Percentiles rank a stretch among this genome's conserved stretches.
Conservation (phyloP, 2,797 vertebrate genomes). For the Sarcoramphus papa region DNA sequence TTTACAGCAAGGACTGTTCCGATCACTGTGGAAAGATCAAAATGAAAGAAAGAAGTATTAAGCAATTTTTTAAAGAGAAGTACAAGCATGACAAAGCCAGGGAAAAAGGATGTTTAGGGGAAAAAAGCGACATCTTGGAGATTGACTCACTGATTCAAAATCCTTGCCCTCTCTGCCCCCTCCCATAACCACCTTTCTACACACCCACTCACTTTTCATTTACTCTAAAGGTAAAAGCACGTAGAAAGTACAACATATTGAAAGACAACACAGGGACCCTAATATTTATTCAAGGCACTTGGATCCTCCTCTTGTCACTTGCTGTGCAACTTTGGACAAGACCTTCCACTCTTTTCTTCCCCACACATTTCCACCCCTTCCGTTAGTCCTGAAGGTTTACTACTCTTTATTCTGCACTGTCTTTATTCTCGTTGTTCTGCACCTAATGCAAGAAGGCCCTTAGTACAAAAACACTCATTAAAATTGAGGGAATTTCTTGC, state of each 20-base stretch:
- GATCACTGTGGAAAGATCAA: conserved; percentile 78
- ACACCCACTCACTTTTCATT: not conserved
- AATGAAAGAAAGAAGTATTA: not conserved
- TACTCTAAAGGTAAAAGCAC: not conserved
- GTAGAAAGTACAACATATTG: not conserved
- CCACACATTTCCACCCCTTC: not conserved
- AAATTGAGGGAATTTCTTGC: not conserved
- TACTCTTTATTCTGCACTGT: not conserved
- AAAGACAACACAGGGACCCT: not conserved
- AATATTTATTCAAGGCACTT: not conserved
- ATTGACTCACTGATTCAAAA: not conserved
- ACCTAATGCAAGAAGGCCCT: not conserved
- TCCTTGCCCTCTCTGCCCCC: not conserved
- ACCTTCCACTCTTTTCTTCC: not conserved
- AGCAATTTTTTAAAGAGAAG: not conserved
- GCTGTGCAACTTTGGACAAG: not conserved
- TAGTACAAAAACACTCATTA: not conserved
- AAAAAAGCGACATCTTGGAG: not conserved
- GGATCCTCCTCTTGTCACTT: not conserved
- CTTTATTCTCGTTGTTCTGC: not conserved
- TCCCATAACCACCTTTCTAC: not conserved
- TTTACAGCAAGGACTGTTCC: conserved; percentile 94
- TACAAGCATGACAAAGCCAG: not conserved
- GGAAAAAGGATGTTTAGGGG: not conserved
- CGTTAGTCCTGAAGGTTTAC: not conserved